Evolutionary conservation across 1,140 invertebrate genomes (phyloP).

Genomic region (Zaprionus vittiger): DNA sequence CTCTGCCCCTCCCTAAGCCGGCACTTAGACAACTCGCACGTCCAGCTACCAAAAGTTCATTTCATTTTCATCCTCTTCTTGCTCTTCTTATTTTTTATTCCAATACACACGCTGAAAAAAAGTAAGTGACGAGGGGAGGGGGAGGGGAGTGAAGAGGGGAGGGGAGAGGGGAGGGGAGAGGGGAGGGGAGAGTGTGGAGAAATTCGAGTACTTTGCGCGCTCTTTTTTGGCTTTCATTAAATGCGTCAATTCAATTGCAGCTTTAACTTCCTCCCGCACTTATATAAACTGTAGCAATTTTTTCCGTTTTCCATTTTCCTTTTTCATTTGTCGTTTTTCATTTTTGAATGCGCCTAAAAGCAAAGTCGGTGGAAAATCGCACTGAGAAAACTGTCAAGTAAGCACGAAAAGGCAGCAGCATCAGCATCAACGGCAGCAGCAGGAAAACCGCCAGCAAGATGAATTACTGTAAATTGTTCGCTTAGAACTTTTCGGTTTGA

Average conservation of each 20-base stretch:
- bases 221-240: conserved; percentile 38
- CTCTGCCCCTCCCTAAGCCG: conserved; percentile 13
- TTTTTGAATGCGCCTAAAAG: conserved; percentile 6
- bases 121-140: conserved; percentile 56
- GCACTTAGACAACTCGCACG: conserved; percentile 66
- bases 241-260: conserved; percentile 19
- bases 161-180: conserved; percentile 15
- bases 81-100: conserved; percentile 26
- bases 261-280: conserved; percentile 5
- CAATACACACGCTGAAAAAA: conserved; percentile 41
- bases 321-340: neutral
- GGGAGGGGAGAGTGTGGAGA: conserved; percentile 39
- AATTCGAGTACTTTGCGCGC: neutral
- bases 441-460: conserved; percentile 68
- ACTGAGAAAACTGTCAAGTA: conserved; percentile 6
- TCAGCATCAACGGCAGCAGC: conserved; percentile 17
- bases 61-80: conserved; percentile 42
- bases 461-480: conserved; percentile 81
- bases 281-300: conserved; percentile 19
- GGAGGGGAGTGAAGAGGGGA: conserved; percentile 33
- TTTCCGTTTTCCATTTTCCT: neutral
- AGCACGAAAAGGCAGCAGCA: conserved; percentile 25
- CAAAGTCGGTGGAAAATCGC: neutral
- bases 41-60: conserved; percentile 72
- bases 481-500: conserved; percentile 55